Evolutionary conservation across 2,888 invertebrate species (phyloP), one percentile per base, ranked within the genome.

Genomic region (Leuctra nigra): DNA sequence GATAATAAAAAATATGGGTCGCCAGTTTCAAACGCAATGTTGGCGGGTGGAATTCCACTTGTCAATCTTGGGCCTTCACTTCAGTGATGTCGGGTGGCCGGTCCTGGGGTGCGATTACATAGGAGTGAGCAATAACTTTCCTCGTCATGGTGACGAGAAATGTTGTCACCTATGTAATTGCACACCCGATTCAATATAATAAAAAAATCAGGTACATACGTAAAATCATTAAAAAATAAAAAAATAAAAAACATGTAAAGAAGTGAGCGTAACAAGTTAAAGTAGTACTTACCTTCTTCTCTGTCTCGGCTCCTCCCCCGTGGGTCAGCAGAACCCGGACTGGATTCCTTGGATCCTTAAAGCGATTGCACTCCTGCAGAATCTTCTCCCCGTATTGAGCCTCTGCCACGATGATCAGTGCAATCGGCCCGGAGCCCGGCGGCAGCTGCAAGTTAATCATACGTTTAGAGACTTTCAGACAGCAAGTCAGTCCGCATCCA

Each of bases 371-470:
- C 1, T 61, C 58, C 20, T 65, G 62, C 57, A 64, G 66, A 2
- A 72, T 63, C 2, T 50, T 52, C 48, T 65, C 61, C 3, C 67
- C 71, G 55, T 16, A 81, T 79, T 46, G 81, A 78, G 65, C 76
- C 65, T n/a, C 82, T 0, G 82, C 77, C 62, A 85, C 84, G 16
- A 90, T 68, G 56, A 90, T 79, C 4, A 90, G 72, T 16, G 77
- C 78, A 13, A 79, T 71, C 0, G 89, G 87, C 29, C 83, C 81
- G 38, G 74, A 74, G 18, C 75, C 72, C 25, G 54, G 39, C 44
- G 63, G 63, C 39, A 66, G 24, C 66, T 67, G 58, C 25, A 47
- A 46, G 3, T 6, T 20, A 39, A 39, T 14, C 13, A 13, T 14
- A 36, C 4, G 14, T 50, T 57, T 20, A 55, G 53, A 56, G 48